phyloP scores from a whole-genome alignment of 2,888 invertebrate genomes.

The Smittia sp. region DNA sequence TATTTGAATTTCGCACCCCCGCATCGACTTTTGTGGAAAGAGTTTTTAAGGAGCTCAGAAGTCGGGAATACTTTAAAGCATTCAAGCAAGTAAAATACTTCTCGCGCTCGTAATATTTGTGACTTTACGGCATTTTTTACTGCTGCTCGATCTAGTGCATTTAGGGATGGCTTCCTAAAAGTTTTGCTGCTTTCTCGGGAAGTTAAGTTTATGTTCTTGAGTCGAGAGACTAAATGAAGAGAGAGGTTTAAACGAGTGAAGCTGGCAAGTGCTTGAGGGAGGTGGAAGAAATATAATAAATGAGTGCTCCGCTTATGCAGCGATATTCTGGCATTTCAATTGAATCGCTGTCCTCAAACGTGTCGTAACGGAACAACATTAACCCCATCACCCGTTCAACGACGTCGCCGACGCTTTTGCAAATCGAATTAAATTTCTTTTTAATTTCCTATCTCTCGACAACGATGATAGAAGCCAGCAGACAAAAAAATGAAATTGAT shows the following conservation, averaged over 20 bases:
- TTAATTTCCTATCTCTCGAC: conserved; percentile 22
- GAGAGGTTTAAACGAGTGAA: not conserved
- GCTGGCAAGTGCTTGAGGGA: not conserved
- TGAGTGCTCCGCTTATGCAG: not conserved
- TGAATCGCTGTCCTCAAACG: not conserved
- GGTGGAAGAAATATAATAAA: conserved; percentile 25
- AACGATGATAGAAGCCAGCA: not conserved
- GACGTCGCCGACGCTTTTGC: not conserved
- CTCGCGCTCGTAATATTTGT: conserved; percentile 7
- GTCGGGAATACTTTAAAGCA: not conserved
- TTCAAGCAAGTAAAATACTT: too few relatives aligned
- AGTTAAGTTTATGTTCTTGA: not conserved
- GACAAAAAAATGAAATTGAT: conserved; percentile 27
- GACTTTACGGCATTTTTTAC: conserved; percentile 2
- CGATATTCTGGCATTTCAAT: conserved; percentile 18
- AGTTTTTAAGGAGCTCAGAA: too few relatives aligned
- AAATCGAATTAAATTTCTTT: conserved; percentile 30
- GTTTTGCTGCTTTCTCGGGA: not conserved
- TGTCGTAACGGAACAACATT: not conserved
- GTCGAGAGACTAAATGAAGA: not conserved
- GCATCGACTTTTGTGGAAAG: too few relatives aligned
- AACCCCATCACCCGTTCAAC: not conserved
- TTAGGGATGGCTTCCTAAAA: not conserved
- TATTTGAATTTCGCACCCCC: not conserved
- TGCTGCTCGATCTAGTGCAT: not conserved